Evolutionary conservation across 2,888 invertebrate genomes (phyloP), one percentile per base, ranked within the genome.

Genomic region (Hydraecia micacea): DNA sequence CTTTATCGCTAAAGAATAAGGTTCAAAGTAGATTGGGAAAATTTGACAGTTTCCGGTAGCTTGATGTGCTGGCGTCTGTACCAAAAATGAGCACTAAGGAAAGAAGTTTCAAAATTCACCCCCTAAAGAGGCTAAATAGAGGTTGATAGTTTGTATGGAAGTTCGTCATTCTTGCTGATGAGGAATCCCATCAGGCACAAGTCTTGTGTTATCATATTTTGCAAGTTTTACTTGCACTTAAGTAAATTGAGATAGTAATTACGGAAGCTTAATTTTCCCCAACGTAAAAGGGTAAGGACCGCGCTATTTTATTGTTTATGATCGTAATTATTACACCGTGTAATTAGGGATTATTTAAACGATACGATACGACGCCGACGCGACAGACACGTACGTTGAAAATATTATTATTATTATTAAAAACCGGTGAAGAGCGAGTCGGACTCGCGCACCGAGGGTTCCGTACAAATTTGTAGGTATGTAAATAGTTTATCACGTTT

Each of bases 341-440:
- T n/a, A 46, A 74, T 74, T 46, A 21, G 4, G n/a, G 2, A 42
- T 42, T 32, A 21, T 73, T 74, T 73, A 71, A 1, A 71, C 9
- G 2, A 9, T 39, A 28, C 72, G 72, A 71, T 71, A 25, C 72
- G 72, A 60, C 1, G 8, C 18, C 72, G 72, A 60, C 1, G 8
- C 18, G 28, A 60, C 28, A 15, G 6, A 7, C 28, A 7, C 28
- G 28, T 60, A 28, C 2, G 58, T 58, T 13, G 15, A 28, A 13
- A 28, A 15, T 1, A 58, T 5, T n/a, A 11, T n/a, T 13, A 11
- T n/a, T 13, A 55, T 25, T 21, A 25, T 49, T 18, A 49, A 32
- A 32, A 32, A 32, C 32, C 3, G 32, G 32, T 32, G 3, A 32
- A 32, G 3, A 32, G 32, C 32, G 32, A 32, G 32, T 32, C 3